Evolutionary conservation across 2,113 vertebrate genomes (phyloP), one percentile per base, ranked within the genome.

Genomic region (Excalfactoria chinensis): DNA sequence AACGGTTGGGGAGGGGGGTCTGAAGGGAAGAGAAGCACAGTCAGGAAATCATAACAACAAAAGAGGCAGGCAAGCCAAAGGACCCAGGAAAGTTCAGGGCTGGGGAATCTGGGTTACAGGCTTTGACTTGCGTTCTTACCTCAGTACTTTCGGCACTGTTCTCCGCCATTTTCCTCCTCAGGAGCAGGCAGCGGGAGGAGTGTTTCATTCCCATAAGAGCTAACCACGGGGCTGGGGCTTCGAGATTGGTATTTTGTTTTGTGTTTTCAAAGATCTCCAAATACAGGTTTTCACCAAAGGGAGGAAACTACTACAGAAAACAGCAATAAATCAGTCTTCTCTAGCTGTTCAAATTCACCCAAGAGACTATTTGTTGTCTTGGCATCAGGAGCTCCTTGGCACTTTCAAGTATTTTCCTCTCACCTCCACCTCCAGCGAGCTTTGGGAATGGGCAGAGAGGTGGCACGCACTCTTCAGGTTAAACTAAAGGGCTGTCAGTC

Each of bases 131-230:
- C 92, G 34, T 91, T 74, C 99, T 98, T 98, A 99, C 99, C 99
- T 99, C 99, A 20, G 97, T 93, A 98, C 93, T 98, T 90, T 99
- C 99, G 68, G 98, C 95, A 22, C 97, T 93, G 92, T 97, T 98
- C 97, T 99, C 99, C 98, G 99, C 99, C 99, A 99, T 99, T 95
- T 99, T 99, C 98, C 99, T 99, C 98, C 98, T 97, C 49, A 99
- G 98, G 98, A 99, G 98, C 98, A 99, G 98, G 96, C 99, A 99
- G 97, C 99, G 99, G 97, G 99, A 99, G 96, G 99, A 99, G 98
- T 99, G 99, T 97, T 98, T 99, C 94, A 99, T 98, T 98, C 99
- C 99, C 99, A 99, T 99, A 98, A 97, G 98, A 98, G 98, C 98
- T 97, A 69, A 95, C 97, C 95, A 74, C 94, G 97, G 98, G 98